phyloP scores from a whole-genome alignment of 2,113 vertebrate species.

The Engraulis encrasicolus region DNA sequence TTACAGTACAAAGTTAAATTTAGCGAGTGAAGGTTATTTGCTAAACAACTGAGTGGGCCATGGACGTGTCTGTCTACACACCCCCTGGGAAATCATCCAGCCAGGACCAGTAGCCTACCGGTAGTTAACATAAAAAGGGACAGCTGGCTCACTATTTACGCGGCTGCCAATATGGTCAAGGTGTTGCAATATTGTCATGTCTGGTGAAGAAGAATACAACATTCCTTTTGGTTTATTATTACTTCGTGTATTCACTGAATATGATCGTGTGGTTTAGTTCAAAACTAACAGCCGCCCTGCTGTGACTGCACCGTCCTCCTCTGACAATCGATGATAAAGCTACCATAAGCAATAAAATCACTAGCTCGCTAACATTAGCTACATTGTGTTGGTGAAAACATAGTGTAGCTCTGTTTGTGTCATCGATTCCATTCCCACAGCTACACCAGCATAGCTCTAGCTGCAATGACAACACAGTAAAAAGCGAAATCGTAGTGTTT shows the following conservation, averaged over 20 bases:
- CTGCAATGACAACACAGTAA: neutral
- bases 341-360: neutral
- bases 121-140: neutral
- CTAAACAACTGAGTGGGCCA: neutral
- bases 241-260: too few relatives aligned
- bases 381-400: neutral
- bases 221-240: too few relatives aligned
- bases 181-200: too few relatives aligned
- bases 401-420: neutral
- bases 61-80: neutral
- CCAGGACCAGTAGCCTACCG: too few relatives aligned
- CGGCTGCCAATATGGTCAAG: too few relatives aligned
- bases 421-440: neutral
- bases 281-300: too few relatives aligned
- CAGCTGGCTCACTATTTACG: neutral
- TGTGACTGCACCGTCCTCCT: too few relatives aligned
- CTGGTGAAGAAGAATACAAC: too few relatives aligned
- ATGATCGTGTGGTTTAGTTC: too few relatives aligned
- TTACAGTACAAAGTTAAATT: neutral
- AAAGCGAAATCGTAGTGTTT: neutral
- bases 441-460: neutral
- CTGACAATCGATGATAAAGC: neutral
- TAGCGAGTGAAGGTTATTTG: neutral
- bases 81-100: neutral
- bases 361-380: slow-evolving; percentile 24